Conservation (phyloP, 2,888 invertebrate species). For the Hipparchia semele region DNA sequence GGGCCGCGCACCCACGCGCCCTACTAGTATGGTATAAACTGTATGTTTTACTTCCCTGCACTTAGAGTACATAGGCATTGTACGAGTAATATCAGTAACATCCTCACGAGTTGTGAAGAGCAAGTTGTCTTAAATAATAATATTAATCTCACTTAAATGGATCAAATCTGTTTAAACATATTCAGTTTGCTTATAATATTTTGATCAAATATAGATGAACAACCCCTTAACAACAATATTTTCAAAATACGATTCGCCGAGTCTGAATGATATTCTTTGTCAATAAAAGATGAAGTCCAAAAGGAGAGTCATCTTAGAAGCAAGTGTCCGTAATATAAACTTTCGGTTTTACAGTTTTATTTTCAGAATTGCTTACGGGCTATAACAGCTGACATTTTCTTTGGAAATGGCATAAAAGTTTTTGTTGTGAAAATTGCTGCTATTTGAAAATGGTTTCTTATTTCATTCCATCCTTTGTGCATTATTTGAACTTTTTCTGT, state of each 20-base stretch:
- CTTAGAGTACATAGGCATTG: too few species aligned
- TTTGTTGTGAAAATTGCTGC: conserved; percentile 7
- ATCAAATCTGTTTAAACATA: too few species aligned
- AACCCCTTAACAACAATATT: too few species aligned
- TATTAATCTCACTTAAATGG: too few species aligned
- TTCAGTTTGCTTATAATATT: too few species aligned
- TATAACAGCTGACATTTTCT: conserved; percentile 15
- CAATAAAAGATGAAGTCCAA: conserved; percentile 36
- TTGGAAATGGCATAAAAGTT: conserved; percentile 7
- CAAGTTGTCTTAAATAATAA: too few species aligned
- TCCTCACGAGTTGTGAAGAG: too few species aligned
- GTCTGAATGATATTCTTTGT: conserved; percentile 38
- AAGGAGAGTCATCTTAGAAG: conserved; percentile 31
- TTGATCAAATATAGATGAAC: too few species aligned
- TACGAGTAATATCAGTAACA: too few species aligned
- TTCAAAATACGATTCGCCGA: background rate
- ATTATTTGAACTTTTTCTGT: background rate
- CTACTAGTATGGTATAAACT: too few species aligned
- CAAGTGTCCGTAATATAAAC: conserved; percentile 42
- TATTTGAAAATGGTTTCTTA: background rate
- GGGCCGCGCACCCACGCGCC: too few species aligned
- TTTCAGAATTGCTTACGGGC: conserved; percentile 34
- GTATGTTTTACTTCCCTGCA: too few species aligned
- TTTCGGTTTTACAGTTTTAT: conserved; percentile 38
- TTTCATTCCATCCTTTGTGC: conserved; percentile 1